A percentile compares a stretch with the other conserved stretches of the same genome.
These are phyloP conservation scores for Pithys albifrons DNA, from an alignment of 2,113 vertebrate species.

Conservation along the genomic window DNA sequence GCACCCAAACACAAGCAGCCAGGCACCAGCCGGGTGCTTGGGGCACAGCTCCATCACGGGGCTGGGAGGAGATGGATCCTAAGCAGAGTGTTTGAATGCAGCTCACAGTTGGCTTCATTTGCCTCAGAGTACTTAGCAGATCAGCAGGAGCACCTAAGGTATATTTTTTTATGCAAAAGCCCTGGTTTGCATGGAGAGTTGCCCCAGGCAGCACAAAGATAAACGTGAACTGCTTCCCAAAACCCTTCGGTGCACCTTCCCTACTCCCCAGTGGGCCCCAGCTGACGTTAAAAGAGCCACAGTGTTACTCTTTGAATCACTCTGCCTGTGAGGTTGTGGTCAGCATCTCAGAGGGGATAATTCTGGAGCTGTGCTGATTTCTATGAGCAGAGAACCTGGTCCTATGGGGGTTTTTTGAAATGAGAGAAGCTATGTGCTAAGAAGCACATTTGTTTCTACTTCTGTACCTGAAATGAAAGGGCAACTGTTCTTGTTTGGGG, in stretches of 20 bases:
- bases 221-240: neutral
- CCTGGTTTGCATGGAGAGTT: neutral
- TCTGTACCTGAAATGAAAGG: neutral
- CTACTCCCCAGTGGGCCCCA: rapidly evolving
- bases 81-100: neutral
- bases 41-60: neutral
- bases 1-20: neutral
- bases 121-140: neutral
- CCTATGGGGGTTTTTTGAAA: neutral
- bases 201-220: neutral
- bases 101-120: neutral
- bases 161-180: neutral
- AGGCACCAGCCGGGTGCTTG: neutral
- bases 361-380: neutral
- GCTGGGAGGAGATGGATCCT: neutral
- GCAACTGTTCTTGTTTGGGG: neutral
- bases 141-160: neutral
- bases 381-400: neutral
- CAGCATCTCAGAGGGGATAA: neutral
- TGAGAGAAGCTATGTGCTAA: neutral
- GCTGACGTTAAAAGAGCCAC: neutral
- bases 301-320: neutral
- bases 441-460: neutral
- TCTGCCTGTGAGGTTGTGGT: neutral
- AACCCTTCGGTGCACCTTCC: neutral